Conservation (phyloP, 1,140 invertebrate species). For the Bombus picipes region DNA sequence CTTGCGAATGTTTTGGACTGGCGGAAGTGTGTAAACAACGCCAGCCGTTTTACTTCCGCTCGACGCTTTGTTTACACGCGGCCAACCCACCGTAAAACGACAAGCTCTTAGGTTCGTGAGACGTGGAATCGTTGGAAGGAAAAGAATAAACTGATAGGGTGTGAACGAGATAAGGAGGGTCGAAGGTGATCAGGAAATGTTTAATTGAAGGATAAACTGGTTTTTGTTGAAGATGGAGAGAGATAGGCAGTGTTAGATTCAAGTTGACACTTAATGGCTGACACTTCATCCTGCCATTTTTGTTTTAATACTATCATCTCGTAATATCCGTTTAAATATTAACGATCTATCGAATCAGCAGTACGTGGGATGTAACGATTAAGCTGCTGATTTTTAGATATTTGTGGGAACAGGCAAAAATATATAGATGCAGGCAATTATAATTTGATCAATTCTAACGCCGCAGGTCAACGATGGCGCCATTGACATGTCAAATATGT, state of each 20-base stretch:
- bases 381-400: too few species aligned
- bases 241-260: not conserved
- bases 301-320: not conserved
- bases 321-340: not conserved
- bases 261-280: too few species aligned
- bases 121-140: not conserved
- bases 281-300: not conserved
- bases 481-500: too few species aligned
- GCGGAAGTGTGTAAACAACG: not conserved
- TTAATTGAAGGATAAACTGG: too few species aligned
- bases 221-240: too few species aligned
- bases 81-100: not conserved
- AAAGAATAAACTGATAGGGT: not conserved
- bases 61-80: not conserved
- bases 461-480: not conserved
- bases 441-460: not conserved
- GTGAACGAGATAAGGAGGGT: not conserved
- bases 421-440: not conserved
- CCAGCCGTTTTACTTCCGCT: not conserved
- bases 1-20: not conserved
- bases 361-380: too few species aligned
- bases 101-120: not conserved
- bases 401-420: not conserved
- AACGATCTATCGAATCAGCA: too few species aligned
- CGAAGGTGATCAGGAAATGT: not conserved